Conservation (phyloP, 2,888 invertebrate species). For the Therioaphis trifolii region DNA sequence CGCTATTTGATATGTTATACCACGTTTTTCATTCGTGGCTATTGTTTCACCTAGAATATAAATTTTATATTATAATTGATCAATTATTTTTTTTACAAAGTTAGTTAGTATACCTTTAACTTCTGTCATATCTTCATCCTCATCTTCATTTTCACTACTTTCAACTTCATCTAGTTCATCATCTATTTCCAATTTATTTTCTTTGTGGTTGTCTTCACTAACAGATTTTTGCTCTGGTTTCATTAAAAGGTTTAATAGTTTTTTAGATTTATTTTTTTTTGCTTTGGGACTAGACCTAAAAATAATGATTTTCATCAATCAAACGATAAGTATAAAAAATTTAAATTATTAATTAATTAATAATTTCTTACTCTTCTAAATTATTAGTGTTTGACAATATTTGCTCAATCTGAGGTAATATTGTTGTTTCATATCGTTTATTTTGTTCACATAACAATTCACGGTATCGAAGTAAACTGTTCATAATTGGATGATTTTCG, state of each 20-base stretch:
- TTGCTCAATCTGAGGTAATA: constrained; percentile 59
- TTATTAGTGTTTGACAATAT: constrained; percentile 34
- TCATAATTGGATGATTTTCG: constrained; percentile 89
- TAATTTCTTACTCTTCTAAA: constrained; percentile 10
- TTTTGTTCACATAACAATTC: constrained; percentile 73
- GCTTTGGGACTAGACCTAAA: neutral
- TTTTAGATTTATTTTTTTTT: constrained; percentile 38
- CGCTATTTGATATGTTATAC: constrained; percentile 92
- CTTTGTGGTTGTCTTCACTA: neutral
- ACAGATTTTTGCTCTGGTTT: constrained; percentile 9
- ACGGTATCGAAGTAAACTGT: constrained; percentile 83
- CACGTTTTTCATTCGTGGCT: constrained; percentile 74
- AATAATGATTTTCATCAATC: neutral
- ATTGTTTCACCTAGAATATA: constrained; percentile 24
- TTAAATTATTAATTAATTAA: neutral
- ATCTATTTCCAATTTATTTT: neutral
- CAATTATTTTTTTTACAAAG: neutral
- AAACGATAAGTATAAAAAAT: too few relatives aligned
- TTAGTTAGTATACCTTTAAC: constrained; percentile 22
- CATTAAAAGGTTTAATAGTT: constrained; percentile 38
- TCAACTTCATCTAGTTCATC: neutral
- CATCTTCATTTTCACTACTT: constrained; percentile 13
- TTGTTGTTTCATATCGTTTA: constrained; percentile 64
- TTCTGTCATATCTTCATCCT: constrained; percentile 16
- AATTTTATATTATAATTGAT: neutral